Base-by-base conservation (phyloP, 1,140 invertebrate species). In the Lepidurus arcticus region DNA sequence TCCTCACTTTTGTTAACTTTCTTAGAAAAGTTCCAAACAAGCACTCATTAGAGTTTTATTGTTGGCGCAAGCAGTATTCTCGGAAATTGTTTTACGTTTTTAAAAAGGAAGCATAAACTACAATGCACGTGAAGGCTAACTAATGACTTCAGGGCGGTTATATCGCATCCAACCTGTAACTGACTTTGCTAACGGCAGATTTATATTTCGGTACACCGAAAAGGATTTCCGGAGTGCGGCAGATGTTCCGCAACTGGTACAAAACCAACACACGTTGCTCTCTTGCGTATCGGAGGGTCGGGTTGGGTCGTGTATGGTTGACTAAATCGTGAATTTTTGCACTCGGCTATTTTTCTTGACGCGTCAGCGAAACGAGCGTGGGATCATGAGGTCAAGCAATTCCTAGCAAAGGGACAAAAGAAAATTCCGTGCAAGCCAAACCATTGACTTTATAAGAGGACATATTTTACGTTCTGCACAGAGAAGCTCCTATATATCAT, bases 201-300 rank as follows among this genome's bases (percentile, higher is more conserved):
- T 65, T 65, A 65, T 21, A 21, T 65, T 65, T 65, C n/a, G 16
- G 16, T 13, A 65, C 34, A 16, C 53, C 13, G 9, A 65, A 65
- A 65, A 65, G 53, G 53, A 65, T 65, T 65, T 65, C 53, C 53
- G 53, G 53, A 65, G 16, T 65, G 16, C 6, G 53, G 53, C 53
- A 65, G 53, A 65, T 65, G 53, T 65, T 65, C 53, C 9, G 53
- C 53, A 65, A 65, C 53, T 65, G 53, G 34, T 16, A 65, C 53
- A 9, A 65, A 65, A 13, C 53, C 21, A n/a, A 13, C 8, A 13
- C 13, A 13, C 6, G 7, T 13, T 65, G 16, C 16, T 13, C 53
- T 65, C 21, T 65, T 65, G 53, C 53, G 53, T 65, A 34, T 3
- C 2, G 34, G 34, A 34, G 34, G 34, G 34, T 34, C 34, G 34